A percentile compares a stretch with the other conserved stretches of the same genome.
Evolutionary conservation across 1,140 invertebrate genomes (phyloP).

Genomic region (Eumeta japonica): DNA sequence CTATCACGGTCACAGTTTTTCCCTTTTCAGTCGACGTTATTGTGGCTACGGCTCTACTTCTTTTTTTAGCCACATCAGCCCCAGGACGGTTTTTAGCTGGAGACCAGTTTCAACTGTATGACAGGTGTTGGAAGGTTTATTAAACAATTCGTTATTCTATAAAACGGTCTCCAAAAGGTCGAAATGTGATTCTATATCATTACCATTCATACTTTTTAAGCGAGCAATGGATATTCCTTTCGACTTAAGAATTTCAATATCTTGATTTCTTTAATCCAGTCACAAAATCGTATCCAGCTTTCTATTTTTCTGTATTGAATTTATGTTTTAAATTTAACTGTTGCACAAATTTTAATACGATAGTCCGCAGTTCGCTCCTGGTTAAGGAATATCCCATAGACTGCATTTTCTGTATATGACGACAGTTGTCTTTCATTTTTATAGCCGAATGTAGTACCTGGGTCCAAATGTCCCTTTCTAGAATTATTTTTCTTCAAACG

Average conservation of each 20-base stretch:
- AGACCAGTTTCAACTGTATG: conserved; percentile 24
- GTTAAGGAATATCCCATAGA: too few species aligned
- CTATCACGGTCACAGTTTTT: conserved; percentile 20
- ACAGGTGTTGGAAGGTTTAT: conserved; percentile 19
- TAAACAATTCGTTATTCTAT: conserved; percentile 17
- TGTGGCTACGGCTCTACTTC: conserved; percentile 13
- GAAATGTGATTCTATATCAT: too few species aligned
- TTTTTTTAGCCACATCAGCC: conserved; percentile 15
- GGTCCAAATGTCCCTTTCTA: too few species aligned
- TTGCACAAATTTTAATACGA: too few species aligned
- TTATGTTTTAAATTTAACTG: too few species aligned
- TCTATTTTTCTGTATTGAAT: conserved; percentile 15
- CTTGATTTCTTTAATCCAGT: conserved; percentile 6
- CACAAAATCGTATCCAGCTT: conserved; percentile 16
- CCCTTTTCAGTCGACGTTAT: conserved; percentile 19
- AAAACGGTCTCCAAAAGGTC: too few species aligned
- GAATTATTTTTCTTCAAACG: too few species aligned
- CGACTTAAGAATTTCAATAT: conserved; percentile 18
- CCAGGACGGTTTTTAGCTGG: conserved; percentile 23
- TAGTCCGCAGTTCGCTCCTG: too few species aligned
- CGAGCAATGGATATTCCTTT: conserved; percentile 19
- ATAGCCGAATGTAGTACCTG: too few species aligned
- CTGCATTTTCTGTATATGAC: too few species aligned
- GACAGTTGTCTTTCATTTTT: too few species aligned
- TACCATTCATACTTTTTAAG: conserved; percentile 16